Base-by-base conservation (phyloP, 2,888 invertebrate genomes). In the Sinelater perroti region DNA sequence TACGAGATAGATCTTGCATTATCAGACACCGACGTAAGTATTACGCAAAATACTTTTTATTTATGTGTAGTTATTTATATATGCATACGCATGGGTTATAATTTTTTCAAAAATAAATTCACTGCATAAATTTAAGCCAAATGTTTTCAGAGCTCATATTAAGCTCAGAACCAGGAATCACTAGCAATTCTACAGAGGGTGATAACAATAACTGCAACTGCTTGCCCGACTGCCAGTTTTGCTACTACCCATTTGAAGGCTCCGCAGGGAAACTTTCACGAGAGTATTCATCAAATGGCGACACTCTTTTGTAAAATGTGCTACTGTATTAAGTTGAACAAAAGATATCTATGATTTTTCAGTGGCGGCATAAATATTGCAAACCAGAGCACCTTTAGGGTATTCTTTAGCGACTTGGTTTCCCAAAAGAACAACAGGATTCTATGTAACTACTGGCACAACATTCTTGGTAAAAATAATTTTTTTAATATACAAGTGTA, bases 391-490 rank as follows among this genome's bases (percentile, higher is more conserved):
- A 65, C 87, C 6, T 65, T 89, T 17, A 85, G 86, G 67, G 81
- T 89, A 14, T 89, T 83, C 72, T 88, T 86, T 70, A 84, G 83
- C 62, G 87, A 88, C 69, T 74, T 88, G 54, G 85, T 88, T 61
- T 85, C 86, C 2, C 86, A 85, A 5, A 81, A 84, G 64, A 88
- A 84, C 70, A 81, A 87, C 42, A 84, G 83, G 44, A 86, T 87
- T 68, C 83, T 86, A 50, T 83, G 83, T 72, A 84, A 86, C 65
- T 87, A 85, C 69, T 89, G 89, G 89, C 83, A 87, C 61, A 86
- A 86, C 61, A 76, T 88, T 64, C 80, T 89, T 55, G 88, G 89
- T 89, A 74, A 72, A n/a, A n/a, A n/a, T n/a, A n/a, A n/a, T n/a
- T n/a, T n/a, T n/a, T n/a, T n/a, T n/a, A n/a, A n/a, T n/a, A n/a